Evolutionary conservation across 2,888 invertebrate species (phyloP).

Genomic region (Dexiosoma caninum): DNA sequence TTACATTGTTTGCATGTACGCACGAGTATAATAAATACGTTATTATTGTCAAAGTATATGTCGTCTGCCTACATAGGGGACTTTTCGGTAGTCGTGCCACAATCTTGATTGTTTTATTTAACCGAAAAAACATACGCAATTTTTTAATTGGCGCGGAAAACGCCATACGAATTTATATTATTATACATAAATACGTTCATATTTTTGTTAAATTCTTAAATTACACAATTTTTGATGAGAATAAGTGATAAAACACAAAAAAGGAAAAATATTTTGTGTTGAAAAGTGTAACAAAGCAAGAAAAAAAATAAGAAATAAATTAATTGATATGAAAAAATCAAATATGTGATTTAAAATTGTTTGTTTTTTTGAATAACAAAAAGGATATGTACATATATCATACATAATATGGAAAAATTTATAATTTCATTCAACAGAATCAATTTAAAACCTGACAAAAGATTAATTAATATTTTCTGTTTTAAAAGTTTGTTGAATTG

Average conservation of each 20-base stretch:
- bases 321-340: too few species aligned
- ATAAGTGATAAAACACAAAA: background rate
- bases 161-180: background rate
- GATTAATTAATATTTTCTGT: too few species aligned
- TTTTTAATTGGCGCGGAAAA: constrained; percentile 53
- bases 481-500: too few species aligned
- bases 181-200: too few species aligned
- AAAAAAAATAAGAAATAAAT: background rate
- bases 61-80: constrained; percentile 27
- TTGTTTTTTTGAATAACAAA: background rate
- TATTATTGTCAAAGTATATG: constrained; percentile 20
- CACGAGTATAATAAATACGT: constrained; percentile 7
- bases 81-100: constrained; percentile 48
- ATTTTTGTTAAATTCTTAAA: too few species aligned
- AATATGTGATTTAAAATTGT: background rate
- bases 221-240: background rate
- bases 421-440: too few species aligned
- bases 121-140: constrained; percentile 46
- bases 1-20: constrained; percentile 44
- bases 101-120: constrained; percentile 50
- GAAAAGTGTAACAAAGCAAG: background rate
- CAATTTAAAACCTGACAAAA: too few species aligned
- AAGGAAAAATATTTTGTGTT: background rate
- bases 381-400: too few species aligned
- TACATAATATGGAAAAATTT: too few species aligned